Percentiles rank a stretch among this genome's conserved stretches.
phyloP scores from a whole-genome alignment of 2,113 vertebrate species.

The Himantopus leucocephalus region DNA sequence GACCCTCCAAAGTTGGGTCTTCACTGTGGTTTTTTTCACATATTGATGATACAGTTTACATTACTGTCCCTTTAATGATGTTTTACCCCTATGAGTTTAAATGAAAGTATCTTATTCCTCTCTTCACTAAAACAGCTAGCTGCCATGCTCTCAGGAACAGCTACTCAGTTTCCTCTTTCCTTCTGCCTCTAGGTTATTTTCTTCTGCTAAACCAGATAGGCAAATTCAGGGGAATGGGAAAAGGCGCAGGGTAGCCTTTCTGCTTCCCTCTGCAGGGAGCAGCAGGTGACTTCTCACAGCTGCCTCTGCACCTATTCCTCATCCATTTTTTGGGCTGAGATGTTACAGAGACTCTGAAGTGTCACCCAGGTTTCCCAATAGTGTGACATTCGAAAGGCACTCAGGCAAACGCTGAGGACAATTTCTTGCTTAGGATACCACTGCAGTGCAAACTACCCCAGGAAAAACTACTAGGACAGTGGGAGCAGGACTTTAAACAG shows the following conservation, averaged over 20 bases:
- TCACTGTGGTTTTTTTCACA: background rate
- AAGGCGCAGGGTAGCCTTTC: background rate
- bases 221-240: background rate
- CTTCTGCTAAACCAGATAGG: background rate
- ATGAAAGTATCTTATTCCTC: background rate
- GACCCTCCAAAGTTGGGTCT: background rate
- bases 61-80: background rate
- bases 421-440: background rate
- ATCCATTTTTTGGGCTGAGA: background rate
- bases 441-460: background rate
- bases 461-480: background rate
- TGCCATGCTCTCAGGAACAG: background rate
- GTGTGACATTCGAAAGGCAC: background rate
- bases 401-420: background rate
- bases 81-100: background rate
- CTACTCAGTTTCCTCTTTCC: background rate
- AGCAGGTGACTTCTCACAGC: fast-evolving
- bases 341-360: background rate
- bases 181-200: background rate
- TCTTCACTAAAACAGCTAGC: background rate
- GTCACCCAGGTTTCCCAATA: background rate
- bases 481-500: background rate
- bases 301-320: background rate
- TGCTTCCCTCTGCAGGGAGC: background rate
- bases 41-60: background rate